Evolutionary conservation across 2,113 vertebrate species (phyloP).

Genomic region (Halcyon malimbica): DNA sequence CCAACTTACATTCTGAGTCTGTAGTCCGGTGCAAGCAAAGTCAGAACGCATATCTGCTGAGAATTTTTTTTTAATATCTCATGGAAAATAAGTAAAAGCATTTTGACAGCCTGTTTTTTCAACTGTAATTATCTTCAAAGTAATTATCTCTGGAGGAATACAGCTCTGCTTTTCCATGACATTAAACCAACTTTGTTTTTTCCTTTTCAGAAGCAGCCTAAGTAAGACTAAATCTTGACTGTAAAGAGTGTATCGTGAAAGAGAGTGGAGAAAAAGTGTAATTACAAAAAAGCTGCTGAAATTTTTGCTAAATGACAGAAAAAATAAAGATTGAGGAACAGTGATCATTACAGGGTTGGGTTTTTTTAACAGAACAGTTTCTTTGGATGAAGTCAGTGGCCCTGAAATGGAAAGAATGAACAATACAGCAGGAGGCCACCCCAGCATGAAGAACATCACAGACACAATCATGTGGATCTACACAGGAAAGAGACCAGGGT

Average conservation of each 20-base stretch:
- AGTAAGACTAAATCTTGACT: background rate
- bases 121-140: constrained; percentile 36
- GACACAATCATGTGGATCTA: background rate
- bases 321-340: background rate
- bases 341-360: background rate
- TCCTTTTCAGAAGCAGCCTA: background rate
- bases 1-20: background rate
- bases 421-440: background rate
- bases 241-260: background rate
- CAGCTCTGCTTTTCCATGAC: background rate
- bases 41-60: background rate
- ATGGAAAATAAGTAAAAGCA: background rate
- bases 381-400: background rate
- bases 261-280: background rate
- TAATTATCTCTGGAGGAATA: constrained; percentile 47
- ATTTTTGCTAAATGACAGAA: background rate
- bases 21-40: background rate
- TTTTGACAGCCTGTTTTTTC: background rate
- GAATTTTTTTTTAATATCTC: background rate
- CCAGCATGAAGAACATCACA: background rate
- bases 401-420: background rate
- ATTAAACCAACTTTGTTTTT: background rate
- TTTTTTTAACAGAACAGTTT: background rate
- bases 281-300: background rate
- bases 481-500: background rate